phyloP scores from a whole-genome alignment of 2,797 vertebrate genomes.

The Lerista edwardsae region DNA sequence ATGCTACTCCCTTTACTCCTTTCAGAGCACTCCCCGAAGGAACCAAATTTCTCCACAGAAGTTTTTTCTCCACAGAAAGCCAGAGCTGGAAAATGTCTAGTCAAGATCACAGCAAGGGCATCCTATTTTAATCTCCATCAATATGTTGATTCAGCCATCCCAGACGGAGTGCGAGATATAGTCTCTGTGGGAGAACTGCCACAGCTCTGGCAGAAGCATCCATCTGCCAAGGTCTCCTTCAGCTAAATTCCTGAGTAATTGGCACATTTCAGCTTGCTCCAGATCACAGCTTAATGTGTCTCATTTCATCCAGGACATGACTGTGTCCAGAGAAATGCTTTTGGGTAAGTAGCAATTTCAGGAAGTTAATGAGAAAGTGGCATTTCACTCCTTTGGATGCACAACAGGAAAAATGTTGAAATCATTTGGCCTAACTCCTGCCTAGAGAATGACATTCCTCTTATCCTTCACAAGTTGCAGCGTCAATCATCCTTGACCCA shows the following conservation, averaged over 20 bases:
- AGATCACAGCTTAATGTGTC: not conserved
- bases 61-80: not conserved
- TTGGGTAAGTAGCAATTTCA: not conserved
- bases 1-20: not conserved
- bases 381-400: not conserved
- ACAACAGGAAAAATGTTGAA: not conserved
- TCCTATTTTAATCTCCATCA: constrained; percentile 18
- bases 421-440: not conserved
- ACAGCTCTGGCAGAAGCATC: not conserved
- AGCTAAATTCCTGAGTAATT: not conserved
- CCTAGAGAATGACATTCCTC: not conserved
- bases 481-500: not conserved
- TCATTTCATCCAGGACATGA: not conserved
- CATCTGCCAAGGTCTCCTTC: constrained; percentile 10
- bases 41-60: not conserved
- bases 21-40: not conserved
- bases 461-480: not conserved
- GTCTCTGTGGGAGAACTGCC: not conserved
- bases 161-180: not conserved
- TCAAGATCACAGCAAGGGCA: constrained; percentile 22
- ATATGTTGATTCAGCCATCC: not conserved
- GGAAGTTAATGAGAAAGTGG: constrained; percentile 1
- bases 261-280: not conserved
- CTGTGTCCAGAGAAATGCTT: not conserved
- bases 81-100: not conserved